Conservation (phyloP, 2,888 invertebrate genomes). For the Ormyrus nitidulus region DNA sequence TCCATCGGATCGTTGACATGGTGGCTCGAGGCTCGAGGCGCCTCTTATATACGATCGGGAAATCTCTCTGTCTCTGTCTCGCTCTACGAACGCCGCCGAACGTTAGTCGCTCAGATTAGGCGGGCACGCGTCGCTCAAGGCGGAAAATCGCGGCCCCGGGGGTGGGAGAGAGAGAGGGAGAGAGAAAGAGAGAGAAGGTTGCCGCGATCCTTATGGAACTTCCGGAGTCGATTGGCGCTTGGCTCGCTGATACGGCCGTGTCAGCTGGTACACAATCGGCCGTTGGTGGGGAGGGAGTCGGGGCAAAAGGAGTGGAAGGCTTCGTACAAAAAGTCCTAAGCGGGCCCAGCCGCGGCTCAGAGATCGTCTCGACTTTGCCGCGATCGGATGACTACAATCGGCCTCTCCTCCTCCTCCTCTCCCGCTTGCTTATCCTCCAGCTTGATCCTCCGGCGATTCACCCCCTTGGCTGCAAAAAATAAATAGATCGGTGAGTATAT, state of each 20-base stretch:
- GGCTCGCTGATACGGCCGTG: neutral
- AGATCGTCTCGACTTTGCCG: constrained; percentile 33
- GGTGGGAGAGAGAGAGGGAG: neutral
- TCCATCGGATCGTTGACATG: constrained; percentile 67
- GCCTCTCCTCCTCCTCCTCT: constrained; percentile 1
- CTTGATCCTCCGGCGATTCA: neutral
- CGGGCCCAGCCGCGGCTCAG: constrained; percentile 27
- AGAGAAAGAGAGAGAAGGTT: neutral
- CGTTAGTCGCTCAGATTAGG: too few species aligned
- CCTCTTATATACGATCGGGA: constrained; percentile 50
- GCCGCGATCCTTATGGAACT: neutral
- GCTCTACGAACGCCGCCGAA: too few species aligned
- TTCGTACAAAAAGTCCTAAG: constrained; percentile 42
- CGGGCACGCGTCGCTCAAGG: too few species aligned
- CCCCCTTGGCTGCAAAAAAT: too few species aligned
- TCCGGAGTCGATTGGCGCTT: constrained; percentile 24
- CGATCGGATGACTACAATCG: constrained; percentile 7
- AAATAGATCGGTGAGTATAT: too few species aligned
- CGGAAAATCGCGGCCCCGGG: too few species aligned
- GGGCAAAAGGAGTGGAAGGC: neutral
- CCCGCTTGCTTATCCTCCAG: constrained; percentile 13
- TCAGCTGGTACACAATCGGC: constrained; percentile 13
- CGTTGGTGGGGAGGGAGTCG: neutral
- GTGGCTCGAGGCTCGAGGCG: constrained; percentile 29
- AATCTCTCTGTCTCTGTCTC: neutral